A percentile compares a stretch with the other conserved stretches of the same genome.
These are phyloP conservation scores for Myanophis thanlyinensis DNA, from an alignment of 2,113 vertebrate species.

Conservation along the genomic window DNA sequence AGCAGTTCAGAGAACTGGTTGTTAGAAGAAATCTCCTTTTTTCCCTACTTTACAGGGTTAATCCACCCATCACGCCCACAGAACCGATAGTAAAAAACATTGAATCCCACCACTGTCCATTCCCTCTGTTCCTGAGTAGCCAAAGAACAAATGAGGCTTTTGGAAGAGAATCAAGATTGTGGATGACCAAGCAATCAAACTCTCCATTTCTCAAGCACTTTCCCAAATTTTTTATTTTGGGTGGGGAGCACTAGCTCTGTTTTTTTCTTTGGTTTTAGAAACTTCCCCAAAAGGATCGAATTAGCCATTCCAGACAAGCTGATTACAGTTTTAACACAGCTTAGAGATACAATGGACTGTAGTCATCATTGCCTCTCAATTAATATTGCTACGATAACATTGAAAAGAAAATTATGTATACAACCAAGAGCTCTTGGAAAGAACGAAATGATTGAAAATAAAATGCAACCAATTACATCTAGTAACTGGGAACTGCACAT, in stretches of 20 bases:
- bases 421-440: neutral
- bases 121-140: neutral
- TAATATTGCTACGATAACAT: neutral
- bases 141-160: neutral
- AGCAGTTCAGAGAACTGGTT: no score
- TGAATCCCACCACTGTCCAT: no score
- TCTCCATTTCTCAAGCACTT: neutral
- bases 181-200: neutral
- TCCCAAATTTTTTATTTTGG: neutral
- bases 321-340: neutral
- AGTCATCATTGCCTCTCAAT: neutral
- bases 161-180: neutral
- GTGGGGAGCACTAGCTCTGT: neutral
- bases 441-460: neutral
- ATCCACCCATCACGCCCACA: no score
- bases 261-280: neutral
- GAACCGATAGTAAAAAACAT: no score
- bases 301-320: neutral
- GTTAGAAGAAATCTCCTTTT: no score
- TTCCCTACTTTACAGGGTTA: no score
- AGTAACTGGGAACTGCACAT: neutral
- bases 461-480: neutral
- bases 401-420: neutral
- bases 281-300: neutral
- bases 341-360: neutral